Evolutionary conservation across 2,113 vertebrate species (phyloP).

Genomic region (Orcinus orca): DNA sequence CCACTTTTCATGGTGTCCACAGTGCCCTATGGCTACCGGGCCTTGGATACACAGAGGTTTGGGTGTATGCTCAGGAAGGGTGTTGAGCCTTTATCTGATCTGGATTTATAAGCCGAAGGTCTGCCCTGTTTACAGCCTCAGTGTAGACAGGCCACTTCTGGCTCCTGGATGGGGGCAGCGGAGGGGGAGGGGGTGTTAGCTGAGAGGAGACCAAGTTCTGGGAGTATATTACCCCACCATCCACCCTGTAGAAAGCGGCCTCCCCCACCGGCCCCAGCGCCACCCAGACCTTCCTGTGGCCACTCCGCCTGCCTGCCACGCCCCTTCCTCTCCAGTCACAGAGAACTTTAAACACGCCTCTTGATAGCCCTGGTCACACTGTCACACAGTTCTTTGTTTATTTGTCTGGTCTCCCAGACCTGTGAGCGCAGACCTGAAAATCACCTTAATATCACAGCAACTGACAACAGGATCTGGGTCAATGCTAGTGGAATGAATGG

Average conservation of each 20-base stretch:
- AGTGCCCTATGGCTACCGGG: not conserved
- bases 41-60: not conserved
- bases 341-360: not conserved
- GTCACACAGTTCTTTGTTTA: too few relatives aligned
- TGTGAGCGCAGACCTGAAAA: not conserved
- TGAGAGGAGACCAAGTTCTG: not conserved
- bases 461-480: not conserved
- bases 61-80: not conserved
- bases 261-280: not conserved
- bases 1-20: not conserved
- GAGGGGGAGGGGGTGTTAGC: too few relatives aligned
- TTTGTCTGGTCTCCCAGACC: not conserved
- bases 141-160: not conserved
- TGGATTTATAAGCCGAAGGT: not conserved
- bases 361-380: not conserved
- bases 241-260: not conserved
- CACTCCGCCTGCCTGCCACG: not conserved
- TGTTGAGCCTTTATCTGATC: not conserved
- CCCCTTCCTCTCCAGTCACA: slow-evolving; percentile 9
- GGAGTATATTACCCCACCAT: not conserved
- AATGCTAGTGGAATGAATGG: not conserved
- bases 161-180: not conserved
- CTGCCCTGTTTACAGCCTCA: not conserved
- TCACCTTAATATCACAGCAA: not conserved
- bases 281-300: not conserved